Conservation (phyloP, 2,113 vertebrate species). For the Verasper variegatus region DNA sequence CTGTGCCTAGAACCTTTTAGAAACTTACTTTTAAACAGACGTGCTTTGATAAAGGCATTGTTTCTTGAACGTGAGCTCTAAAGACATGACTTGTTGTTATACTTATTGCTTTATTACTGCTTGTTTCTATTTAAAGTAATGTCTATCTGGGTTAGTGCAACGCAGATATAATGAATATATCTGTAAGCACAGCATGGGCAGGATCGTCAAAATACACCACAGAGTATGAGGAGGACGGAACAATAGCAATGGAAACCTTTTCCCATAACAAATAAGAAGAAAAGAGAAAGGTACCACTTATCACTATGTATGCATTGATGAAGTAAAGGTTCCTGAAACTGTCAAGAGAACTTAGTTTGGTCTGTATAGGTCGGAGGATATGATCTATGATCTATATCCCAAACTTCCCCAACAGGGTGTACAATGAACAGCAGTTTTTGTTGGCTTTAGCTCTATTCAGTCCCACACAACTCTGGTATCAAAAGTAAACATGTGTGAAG, state of each 20-base stretch:
- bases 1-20: no score
- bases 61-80: no score
- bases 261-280: neutral
- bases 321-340: no score
- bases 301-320: neutral
- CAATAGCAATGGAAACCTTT: neutral
- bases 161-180: neutral
- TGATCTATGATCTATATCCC: neutral
- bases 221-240: neutral
- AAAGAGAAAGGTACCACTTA: neutral
- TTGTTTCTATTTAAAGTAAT: neutral
- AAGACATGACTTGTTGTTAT: no score
- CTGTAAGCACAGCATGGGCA: neutral
- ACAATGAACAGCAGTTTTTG: constrained; percentile 1
- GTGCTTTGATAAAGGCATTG: no score
- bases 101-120: no score
- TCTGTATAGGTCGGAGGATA: no score
- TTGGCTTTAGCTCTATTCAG: neutral
- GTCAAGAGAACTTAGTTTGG: no score
- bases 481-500: constrained; percentile 5
- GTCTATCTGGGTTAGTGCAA: neutral
- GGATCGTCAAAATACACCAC: no score
- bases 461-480: constrained; percentile 3
- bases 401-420: constrained; percentile 1
- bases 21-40: no score